Base-by-base conservation (phyloP, 1,140 invertebrate species). In the Trachelipus rathkii region DNA sequence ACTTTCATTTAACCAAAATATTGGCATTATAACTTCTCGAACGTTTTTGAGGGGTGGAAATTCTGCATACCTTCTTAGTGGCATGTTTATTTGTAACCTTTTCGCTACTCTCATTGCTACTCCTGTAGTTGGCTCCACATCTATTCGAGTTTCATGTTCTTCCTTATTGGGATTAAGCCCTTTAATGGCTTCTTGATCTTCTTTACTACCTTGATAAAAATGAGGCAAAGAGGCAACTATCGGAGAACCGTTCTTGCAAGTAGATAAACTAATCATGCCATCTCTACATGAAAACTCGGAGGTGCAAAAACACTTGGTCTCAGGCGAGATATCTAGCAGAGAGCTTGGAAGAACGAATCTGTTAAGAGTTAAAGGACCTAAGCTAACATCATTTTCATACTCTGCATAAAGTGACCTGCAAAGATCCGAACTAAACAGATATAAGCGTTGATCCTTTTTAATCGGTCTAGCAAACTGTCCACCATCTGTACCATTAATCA, bases 131-230 rank as follows among this genome's bases (percentile, higher is more conserved):
- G 92, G 92, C 84, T 93, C 90, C 66, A 93, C 86, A 74, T 89
- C 88, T 66, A 93, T 87, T 75, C 87, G 88, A 2, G 91, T 91
- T 81, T 91, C 89, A 84, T 95, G 93, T 72, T 89, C 82, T 33
- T 90, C 85, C 71, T 86, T 84, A 74, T 89, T 85, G 0, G 95
- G 93, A 5, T 85, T 81, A 10, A 93, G 83, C 19, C 94, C 94
- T 24, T 89, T 88, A 0, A 95, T 87, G 50, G 89, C 88, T 53
- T 90, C 86, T 53, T 89, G 83, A 9, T 95, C 85, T 0, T 86
- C 83, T 4, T 89, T 87, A 81, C 93, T 91, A 3, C 89, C 88
- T 76, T 92, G 87, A 82, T 91, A 90, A 84, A 95, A 96, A 84
- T 97, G 95, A 3, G 94, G 94, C 82, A 92, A 93, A n/a, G 94